Evolutionary conservation across 2,797 vertebrate genomes (phyloP).

Genomic region (Acanthurus leucopareius): DNA sequence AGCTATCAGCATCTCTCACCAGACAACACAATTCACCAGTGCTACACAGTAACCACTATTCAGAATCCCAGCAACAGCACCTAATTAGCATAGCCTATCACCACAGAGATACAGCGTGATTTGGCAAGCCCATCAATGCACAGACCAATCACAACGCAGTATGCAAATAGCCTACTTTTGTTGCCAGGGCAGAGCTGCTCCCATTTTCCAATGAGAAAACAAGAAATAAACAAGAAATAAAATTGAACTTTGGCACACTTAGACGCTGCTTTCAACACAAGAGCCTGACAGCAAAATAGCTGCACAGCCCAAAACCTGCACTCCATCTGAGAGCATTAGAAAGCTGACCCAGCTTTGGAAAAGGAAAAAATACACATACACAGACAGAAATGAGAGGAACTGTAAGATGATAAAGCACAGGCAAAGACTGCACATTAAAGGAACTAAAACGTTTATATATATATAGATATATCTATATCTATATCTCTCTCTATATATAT

Average conservation of each 20-base stretch:
- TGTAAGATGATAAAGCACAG: conserved; percentile 73
- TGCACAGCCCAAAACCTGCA: conserved; percentile 86
- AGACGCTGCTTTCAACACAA: conserved; percentile 88
- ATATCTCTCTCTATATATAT: not conserved
- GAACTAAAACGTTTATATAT: conserved; percentile 21
- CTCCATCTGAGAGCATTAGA: conserved; percentile 84
- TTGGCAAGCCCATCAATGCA: conserved; percentile 90
- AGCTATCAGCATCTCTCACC: conserved; percentile 97
- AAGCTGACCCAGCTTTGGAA: conserved; percentile 85
- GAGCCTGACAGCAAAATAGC: conserved; percentile 88
- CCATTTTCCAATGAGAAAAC: conserved; percentile 99
- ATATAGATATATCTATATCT: not conserved
- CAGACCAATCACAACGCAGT: conserved; percentile 92
- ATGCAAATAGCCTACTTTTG: conserved; percentile 98
- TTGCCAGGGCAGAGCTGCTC: conserved; percentile 98
- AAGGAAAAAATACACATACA: conserved; percentile 82
- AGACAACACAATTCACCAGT: conserved; percentile 97
- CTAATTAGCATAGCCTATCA: conserved; percentile 99
- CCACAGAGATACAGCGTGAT: conserved; percentile 90
- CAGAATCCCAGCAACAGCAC: conserved; percentile 99
- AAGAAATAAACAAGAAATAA: conserved; percentile 99
- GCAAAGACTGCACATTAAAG: conserved; percentile 59
- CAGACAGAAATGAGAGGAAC: conserved; percentile 84
- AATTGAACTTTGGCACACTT: conserved; percentile 98
- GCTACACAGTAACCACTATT: conserved; percentile 93